These are phyloP conservation scores for Seriola aureovittata DNA, from an alignment of 2,113 vertebrate species.

Conservation along the genomic window DNA sequence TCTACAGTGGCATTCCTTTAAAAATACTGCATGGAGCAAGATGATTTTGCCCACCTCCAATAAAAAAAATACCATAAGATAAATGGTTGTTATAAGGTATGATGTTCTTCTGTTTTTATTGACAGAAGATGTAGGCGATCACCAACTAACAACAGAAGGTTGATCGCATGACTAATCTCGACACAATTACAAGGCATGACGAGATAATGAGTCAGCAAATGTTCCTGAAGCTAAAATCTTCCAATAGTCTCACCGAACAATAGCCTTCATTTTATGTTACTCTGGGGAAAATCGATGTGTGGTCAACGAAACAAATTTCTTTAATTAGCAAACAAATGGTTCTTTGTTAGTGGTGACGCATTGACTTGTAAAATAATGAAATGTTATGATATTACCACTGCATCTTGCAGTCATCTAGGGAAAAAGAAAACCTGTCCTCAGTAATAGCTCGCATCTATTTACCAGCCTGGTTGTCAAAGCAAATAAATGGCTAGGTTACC, in stretches of 20 bases:
- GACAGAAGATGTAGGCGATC: conserved; percentile 1
- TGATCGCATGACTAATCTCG: conserved; percentile 4
- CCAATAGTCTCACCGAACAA: neutral
- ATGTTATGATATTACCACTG: neutral
- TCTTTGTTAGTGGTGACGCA: conserved; percentile 21
- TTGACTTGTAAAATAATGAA: neutral
- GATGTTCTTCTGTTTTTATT: neutral
- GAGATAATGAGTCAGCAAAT: conserved; percentile 8
- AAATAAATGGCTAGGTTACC: neutral
- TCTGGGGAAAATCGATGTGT: neutral
- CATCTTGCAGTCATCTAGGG: conserved; percentile 12
- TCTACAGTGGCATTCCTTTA: neutral
- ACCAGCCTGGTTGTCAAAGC: neutral
- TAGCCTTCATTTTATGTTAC: neutral
- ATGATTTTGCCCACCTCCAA: neutral
- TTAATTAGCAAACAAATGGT: conserved; percentile 4
- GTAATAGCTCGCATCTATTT: conserved; percentile 13
- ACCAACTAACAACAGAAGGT: conserved; percentile 18
- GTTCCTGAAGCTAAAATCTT: conserved; percentile 10
- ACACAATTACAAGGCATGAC: conserved; percentile 4
- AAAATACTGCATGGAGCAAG: neutral
- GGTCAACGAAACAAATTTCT: neutral
- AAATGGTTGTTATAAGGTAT: neutral
- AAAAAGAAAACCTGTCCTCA: conserved; percentile 21
- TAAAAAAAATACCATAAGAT: neutral